A percentile compares a stretch with the other conserved stretches of the same genome.
These are phyloP conservation scores for Epirrhoe tristata DNA, from an alignment of 2,888 invertebrate genomes.

Conservation along the genomic window DNA sequence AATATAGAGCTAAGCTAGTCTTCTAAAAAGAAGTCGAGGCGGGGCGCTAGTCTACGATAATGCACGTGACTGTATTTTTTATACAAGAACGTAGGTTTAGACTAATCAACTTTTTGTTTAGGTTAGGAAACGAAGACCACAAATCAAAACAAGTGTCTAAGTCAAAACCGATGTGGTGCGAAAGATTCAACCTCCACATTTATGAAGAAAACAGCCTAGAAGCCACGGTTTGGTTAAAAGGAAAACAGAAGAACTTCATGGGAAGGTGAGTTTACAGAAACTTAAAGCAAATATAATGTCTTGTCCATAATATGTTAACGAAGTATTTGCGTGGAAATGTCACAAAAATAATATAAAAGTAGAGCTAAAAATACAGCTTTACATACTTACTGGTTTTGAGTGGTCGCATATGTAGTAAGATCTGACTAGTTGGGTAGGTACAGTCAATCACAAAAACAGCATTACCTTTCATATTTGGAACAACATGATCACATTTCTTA, in stretches of 20 bases:
- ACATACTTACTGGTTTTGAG: neutral
- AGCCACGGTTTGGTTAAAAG: slow-evolving; percentile 78
- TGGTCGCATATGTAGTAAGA: neutral
- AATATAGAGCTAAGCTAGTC: too few species aligned
- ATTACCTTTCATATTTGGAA: neutral
- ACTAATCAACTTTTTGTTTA: slow-evolving; percentile 45
- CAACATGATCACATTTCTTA: too few species aligned
- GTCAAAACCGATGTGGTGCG: slow-evolving; percentile 73
- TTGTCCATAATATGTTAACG: neutral
- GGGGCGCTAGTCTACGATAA: too few species aligned
- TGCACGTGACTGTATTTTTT: too few species aligned
- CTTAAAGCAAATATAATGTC: neutral
- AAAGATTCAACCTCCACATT: slow-evolving; percentile 73
- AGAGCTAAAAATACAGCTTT: neutral
- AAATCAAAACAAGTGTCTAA: slow-evolving; percentile 77
- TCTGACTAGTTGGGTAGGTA: neutral
- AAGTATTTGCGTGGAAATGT: neutral
- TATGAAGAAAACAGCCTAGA: slow-evolving; percentile 74
- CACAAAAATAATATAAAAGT: neutral
- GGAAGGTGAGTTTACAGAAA: slow-evolving; percentile 65
- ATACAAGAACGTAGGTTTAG: neutral
- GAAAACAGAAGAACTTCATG: slow-evolving; percentile 78
- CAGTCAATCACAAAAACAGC: neutral
- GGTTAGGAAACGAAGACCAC: slow-evolving; percentile 73
- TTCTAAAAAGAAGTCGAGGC: too few species aligned